Percentiles rank a stretch among this genome's conserved stretches.
Conservation (phyloP, 92 coral and sea anemone species). For the Ricordea florida region DNA sequence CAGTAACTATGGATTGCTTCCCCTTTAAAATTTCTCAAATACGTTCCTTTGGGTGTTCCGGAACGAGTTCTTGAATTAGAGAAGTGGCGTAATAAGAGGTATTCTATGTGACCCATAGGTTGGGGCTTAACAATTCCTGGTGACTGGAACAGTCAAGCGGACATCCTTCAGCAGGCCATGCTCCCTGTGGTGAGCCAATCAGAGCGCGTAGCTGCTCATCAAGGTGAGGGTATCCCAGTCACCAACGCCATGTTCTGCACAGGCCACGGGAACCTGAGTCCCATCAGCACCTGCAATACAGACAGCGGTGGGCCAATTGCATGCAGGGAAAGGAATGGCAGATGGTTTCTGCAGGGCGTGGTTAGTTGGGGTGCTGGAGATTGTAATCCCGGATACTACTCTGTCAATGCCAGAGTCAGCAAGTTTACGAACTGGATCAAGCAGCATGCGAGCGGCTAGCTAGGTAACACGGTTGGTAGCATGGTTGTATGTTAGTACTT, state of each 20-base stretch:
- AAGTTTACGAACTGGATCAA: slow-evolving; percentile 56
- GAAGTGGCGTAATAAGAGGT: no score
- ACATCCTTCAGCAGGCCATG: slow-evolving; percentile 64
- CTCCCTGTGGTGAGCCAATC: slow-evolving; percentile 61
- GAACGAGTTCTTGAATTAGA: no score
- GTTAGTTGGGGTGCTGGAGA: slow-evolving; percentile 78
- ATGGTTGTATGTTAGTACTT: no score
- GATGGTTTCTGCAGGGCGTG: slow-evolving; percentile 79
- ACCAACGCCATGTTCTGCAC: slow-evolving; percentile 68
- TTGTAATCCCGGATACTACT: slow-evolving; percentile 70
- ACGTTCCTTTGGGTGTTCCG: no score
- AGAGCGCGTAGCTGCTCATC: slow-evolving; percentile 37
- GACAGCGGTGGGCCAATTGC: slow-evolving; percentile 85
- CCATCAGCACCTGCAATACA: slow-evolving; percentile 67
- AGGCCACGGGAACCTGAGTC: slow-evolving; percentile 49
- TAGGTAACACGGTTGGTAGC: background rate
- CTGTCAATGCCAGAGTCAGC: slow-evolving; percentile 75
- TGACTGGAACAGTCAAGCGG: slow-evolving; percentile 77
- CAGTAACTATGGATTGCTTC: no score
- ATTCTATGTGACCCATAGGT: slow-evolving; percentile 13
- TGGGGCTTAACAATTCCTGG: slow-evolving; percentile 78
- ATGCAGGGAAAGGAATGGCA: slow-evolving; percentile 43
- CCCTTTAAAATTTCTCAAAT: no score
- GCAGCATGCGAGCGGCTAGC: background rate
- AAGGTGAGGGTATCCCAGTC: slow-evolving; percentile 39